Evolutionary conservation across 2,797 vertebrate species (phyloP), one percentile per base, ranked within the genome.

Genomic region (Characodon lateralis): DNA sequence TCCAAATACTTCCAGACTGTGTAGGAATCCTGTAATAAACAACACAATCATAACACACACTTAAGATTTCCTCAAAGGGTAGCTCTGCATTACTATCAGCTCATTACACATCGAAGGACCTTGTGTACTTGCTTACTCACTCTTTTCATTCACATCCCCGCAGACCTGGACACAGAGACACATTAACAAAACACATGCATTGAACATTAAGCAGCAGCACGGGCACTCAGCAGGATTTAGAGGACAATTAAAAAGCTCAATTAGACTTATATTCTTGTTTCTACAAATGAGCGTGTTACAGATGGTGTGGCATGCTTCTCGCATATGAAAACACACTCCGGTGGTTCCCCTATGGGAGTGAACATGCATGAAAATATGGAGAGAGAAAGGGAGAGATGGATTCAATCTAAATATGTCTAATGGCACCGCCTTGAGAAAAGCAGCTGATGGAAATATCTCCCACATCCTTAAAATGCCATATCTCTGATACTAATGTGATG

Each of bases 191-290:
- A 77, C 68, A 50, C 50, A 69, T 51, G 68, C 74, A 81, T 78
- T 85, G 73, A 39, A 79, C 80, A 91, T 90, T 90, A 88, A 79
- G 87, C 76, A 90, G 78, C 89, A 92, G 88, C 89, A 88, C 85
- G 90, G 79, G 85, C 22, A 31, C 91, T 79, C 93, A 90, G 93
- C 89, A 87, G 91, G 90, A 94, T 90, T 92, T 90, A 92, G 91
- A 91, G 90, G 87, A 91, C 93, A 94, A 94, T 93, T 93, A 93
- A 91, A 94, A 91, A 91, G 81, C 89, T 92, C 91, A 92, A 92
- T 93, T 88, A 91, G 86, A 92, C 89, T 85, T 91, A 89, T 86
- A 90, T 89, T 89, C 85, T 86, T 90, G 88, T 83, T 90, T 89
- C 80, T 73, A 89, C 87, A 85, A 91, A 89, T 75, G 72, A 77